These are phyloP conservation scores for Timema cristinae DNA, from an alignment of 2,888 invertebrate species.

Conservation along the genomic window DNA sequence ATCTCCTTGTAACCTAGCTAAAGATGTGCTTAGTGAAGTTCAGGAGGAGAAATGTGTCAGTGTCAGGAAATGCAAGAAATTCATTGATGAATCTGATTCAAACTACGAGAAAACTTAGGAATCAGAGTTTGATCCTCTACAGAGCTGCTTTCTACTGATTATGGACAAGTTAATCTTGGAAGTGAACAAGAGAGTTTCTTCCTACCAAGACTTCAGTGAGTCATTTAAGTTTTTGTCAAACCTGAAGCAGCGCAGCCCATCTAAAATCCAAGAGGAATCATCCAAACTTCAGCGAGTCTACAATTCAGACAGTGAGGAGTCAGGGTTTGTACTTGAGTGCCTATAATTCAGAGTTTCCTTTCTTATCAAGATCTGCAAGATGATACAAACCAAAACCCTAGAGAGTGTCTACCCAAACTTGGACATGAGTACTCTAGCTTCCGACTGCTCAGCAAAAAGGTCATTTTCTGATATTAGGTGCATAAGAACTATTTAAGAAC, in stretches of 20 bases:
- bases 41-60: too few species aligned
- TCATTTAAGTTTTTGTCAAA: conserved; percentile 4
- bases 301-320: neutral
- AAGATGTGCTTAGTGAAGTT: neutral
- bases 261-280: neutral
- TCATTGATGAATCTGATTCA: neutral
- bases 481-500: conserved; percentile 15
- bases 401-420: too few species aligned
- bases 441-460: neutral
- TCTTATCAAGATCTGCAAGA: neutral
- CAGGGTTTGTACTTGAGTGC: neutral
- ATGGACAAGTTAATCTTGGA: neutral
- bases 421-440: neutral
- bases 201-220: neutral
- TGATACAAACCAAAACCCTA: neutral
- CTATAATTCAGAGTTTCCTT: neutral
- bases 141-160: neutral
- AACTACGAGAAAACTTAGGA: neutral
- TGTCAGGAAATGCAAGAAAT: neutral
- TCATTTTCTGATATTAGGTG: neutral
- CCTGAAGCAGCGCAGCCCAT: neutral
- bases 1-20: neutral
- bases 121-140: neutral
- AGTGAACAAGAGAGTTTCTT: conserved; percentile 1
- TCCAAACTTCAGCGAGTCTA: neutral